Percentiles rank a stretch among this genome's conserved stretches.
phyloP scores from a whole-genome alignment of 2,113 vertebrate species.

The Xenopus borealis region DNA sequence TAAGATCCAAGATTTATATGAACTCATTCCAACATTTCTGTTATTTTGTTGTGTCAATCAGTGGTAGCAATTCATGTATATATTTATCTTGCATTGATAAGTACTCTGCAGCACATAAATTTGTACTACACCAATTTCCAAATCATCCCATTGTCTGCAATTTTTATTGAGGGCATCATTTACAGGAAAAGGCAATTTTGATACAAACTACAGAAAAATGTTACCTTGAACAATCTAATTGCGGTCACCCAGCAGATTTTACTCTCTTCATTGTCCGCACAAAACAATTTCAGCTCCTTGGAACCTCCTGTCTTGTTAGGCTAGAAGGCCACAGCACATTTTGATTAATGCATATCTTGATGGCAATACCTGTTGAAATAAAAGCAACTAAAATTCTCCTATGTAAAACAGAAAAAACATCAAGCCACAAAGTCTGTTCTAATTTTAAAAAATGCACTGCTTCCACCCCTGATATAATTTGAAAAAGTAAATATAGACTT shows the following conservation, averaged over 20 bases:
- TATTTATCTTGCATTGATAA: too few relatives aligned
- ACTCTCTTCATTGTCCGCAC: conserved; percentile 90
- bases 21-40: too few relatives aligned
- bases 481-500: too few relatives aligned
- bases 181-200: neutral
- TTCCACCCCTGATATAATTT: too few relatives aligned
- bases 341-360: conserved; percentile 78
- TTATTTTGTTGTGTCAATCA: too few relatives aligned
- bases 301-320: conserved; percentile 82
- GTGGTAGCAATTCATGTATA: too few relatives aligned
- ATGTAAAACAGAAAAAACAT: conserved; percentile 57
- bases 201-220: conserved; percentile 9
- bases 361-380: conserved; percentile 83
- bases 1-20: too few relatives aligned
- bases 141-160: too few relatives aligned
- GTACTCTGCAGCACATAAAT: too few relatives aligned
- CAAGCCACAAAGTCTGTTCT: conserved; percentile 32
- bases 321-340: conserved; percentile 83
- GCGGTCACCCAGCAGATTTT: conserved; percentile 95
- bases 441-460: conserved; percentile 41
- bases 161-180: neutral
- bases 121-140: too few relatives aligned
- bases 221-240: conserved; percentile 95
- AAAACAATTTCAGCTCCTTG: conserved; percentile 92
- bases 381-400: conserved; percentile 79